A percentile compares a stretch with the other conserved stretches of the same genome.
Conservation (phyloP, 2,888 invertebrate species). For the Parnassius smintheus region DNA sequence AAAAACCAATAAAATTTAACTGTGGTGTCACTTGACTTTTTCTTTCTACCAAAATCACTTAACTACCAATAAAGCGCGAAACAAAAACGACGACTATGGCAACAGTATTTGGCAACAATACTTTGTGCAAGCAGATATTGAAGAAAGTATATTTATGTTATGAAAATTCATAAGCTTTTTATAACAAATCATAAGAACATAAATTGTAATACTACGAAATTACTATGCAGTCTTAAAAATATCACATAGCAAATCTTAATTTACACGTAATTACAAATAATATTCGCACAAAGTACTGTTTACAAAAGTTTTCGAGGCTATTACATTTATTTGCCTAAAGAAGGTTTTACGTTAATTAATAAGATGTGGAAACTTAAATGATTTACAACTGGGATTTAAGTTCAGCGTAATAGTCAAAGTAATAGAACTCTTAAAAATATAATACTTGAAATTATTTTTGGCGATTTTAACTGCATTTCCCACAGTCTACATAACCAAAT, state of each 20-base stretch:
- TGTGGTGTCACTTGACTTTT: constrained; percentile 40
- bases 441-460: constrained; percentile 11
- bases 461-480: constrained; percentile 4
- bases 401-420: neutral
- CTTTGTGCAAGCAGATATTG: constrained; percentile 50
- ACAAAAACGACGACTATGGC: constrained; percentile 30
- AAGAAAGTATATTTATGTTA: constrained; percentile 15
- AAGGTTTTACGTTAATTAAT: neutral
- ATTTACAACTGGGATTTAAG: constrained; percentile 14
- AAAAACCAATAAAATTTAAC: constrained; percentile 30
- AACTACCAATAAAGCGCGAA: constrained; percentile 30
- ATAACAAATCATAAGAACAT: constrained; percentile 36
- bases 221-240: constrained; percentile 46
- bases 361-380: constrained; percentile 3
- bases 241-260: constrained; percentile 41
- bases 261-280: constrained; percentile 9
- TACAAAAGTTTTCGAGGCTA: neutral
- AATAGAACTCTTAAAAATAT: neutral
- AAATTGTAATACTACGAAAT: constrained; percentile 47
- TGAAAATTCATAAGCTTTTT: constrained; percentile 23
- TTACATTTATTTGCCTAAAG: neutral
- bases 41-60: constrained; percentile 37
- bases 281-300: constrained; percentile 34
- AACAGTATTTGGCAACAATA: constrained; percentile 49
- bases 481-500: neutral